phyloP scores from a whole-genome alignment of 2,888 invertebrate genomes.

The Cephus spinipes region DNA sequence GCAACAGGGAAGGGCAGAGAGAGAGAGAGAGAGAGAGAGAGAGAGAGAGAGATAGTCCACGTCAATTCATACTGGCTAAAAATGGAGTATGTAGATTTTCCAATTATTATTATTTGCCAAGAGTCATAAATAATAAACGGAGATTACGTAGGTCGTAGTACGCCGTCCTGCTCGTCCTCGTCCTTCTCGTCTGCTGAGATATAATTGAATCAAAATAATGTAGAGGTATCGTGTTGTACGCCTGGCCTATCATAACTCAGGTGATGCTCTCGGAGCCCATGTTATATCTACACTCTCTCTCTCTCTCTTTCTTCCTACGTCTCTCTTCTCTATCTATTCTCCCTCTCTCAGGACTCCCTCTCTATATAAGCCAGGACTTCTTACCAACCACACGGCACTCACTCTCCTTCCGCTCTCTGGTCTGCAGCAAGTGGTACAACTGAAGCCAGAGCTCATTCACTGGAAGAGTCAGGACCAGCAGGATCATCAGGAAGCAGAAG shows the following conservation, averaged over 20 bases:
- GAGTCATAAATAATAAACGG: conserved; percentile 52
- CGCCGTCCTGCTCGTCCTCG: background rate
- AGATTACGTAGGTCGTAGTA: conserved; percentile 48
- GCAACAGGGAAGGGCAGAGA: background rate
- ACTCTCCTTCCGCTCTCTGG: background rate
- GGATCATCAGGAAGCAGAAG: background rate
- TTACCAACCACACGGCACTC: background rate
- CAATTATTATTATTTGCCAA: conserved; percentile 45
- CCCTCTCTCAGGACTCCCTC: conserved; percentile 22
- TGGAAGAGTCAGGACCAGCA: background rate
- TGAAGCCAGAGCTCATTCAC: background rate
- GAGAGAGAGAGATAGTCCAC: no score
- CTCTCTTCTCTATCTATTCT: conserved; percentile 12
- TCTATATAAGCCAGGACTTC: conserved; percentile 1
- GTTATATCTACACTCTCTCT: background rate
- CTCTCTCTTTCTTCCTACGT: conserved; percentile 1
- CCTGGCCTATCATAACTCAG: conserved; percentile 61
- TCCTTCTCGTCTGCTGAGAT: conserved; percentile 40
- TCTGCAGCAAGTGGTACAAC: background rate
- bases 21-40: no score
- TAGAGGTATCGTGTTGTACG: conserved; percentile 59
- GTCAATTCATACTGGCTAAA: background rate
- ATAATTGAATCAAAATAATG: conserved; percentile 64
- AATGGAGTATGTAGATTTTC: conserved; percentile 22
- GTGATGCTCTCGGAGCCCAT: conserved; percentile 39